Percentiles rank a stretch among this genome's conserved stretches.
Evolutionary conservation across 2,797 vertebrate genomes (phyloP).

Genomic region (Sphenodon punctatus): DNA sequence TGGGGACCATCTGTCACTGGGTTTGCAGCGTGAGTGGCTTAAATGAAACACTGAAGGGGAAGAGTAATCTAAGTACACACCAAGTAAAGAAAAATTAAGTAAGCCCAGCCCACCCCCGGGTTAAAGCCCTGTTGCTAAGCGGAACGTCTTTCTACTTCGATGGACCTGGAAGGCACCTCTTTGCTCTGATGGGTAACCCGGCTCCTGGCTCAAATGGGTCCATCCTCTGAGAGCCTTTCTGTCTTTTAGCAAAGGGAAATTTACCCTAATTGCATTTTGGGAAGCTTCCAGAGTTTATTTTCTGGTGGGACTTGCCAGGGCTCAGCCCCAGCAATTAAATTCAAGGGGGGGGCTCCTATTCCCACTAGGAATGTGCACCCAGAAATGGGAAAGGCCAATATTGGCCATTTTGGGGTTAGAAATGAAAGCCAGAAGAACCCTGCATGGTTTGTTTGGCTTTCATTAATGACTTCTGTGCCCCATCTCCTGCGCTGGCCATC

Average conservation of each 20-base stretch:
- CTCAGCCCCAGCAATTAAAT: too few species aligned
- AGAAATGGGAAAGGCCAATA: too few species aligned
- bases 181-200: background rate
- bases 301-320: too few species aligned
- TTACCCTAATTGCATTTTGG: slow-evolving; percentile 25
- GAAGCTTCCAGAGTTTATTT: too few species aligned
- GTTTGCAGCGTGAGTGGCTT: slow-evolving; percentile 63
- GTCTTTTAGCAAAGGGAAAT: slow-evolving; percentile 33
- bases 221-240: slow-evolving; percentile 16
- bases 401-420: too few species aligned
- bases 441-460: too few species aligned
- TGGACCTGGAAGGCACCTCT: slow-evolving; percentile 22
- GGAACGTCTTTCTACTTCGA: slow-evolving; percentile 42
- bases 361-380: too few species aligned
- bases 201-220: background rate
- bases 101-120: slow-evolving; percentile 52
- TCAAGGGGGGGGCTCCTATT: too few species aligned
- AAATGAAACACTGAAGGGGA: slow-evolving; percentile 58
- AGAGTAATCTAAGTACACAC: slow-evolving; percentile 53
- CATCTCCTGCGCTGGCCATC: too few species aligned
- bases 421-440: too few species aligned
- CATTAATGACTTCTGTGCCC: too few species aligned
- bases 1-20: slow-evolving; percentile 67
- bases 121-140: slow-evolving; percentile 39
- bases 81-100: slow-evolving; percentile 54